Evolutionary conservation across 2,888 invertebrate species (phyloP).

Genomic region (Macrophya alboannulata): DNA sequence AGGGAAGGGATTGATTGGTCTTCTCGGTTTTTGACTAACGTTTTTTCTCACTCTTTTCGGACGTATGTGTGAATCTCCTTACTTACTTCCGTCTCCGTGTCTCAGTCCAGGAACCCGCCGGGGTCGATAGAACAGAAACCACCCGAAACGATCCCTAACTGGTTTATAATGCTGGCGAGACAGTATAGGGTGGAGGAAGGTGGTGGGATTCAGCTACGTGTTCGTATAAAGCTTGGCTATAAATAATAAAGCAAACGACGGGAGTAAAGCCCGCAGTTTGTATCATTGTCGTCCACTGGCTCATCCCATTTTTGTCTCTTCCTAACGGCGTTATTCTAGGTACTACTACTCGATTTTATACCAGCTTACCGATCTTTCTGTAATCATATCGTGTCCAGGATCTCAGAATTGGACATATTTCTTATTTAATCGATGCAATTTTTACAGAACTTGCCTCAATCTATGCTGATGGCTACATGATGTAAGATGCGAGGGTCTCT

Average conservation of each 20-base stretch:
- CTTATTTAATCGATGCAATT: too few species aligned
- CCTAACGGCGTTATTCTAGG: not conserved
- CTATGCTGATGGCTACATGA: too few species aligned
- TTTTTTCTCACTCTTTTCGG: not conserved
- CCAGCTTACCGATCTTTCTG: not conserved
- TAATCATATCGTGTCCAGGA: not conserved
- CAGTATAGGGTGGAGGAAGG: constrained; percentile 55
- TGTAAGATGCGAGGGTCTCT: too few species aligned
- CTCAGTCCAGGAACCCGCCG: not conserved
- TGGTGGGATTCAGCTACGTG: constrained; percentile 60
- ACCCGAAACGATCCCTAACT: constrained; percentile 62
- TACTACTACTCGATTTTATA: not conserved
- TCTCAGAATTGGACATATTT: not conserved
- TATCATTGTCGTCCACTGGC: constrained; percentile 62
- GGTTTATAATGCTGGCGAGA: constrained; percentile 65
- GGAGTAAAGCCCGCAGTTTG: constrained; percentile 67
- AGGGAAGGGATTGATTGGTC: not conserved
- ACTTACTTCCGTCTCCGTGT: not conserved
- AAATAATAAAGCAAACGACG: constrained; percentile 71
- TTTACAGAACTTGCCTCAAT: too few species aligned
- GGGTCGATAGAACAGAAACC: constrained; percentile 9
- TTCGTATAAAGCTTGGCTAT: constrained; percentile 67
- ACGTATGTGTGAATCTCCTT: not conserved
- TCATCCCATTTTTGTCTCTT: constrained; percentile 37
- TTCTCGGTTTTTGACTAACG: not conserved